Evolutionary conservation across 2,888 invertebrate species (phyloP).

Genomic region (Gonocerus acuteangulatus): DNA sequence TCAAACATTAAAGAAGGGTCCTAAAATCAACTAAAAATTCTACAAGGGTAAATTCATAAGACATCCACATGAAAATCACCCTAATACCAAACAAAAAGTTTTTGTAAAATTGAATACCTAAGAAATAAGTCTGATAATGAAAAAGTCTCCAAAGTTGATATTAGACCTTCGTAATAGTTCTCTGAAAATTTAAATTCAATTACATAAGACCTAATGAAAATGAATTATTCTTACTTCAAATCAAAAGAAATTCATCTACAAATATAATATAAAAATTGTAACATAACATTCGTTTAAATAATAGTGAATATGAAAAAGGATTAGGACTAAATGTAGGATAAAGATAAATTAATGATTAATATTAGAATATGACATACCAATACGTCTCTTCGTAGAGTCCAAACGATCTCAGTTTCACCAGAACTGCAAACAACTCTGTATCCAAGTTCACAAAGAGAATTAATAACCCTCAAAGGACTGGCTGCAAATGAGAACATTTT

Average conservation of each 20-base stretch:
- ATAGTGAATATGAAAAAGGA: no score
- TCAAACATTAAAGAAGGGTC: no score
- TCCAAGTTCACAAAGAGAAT: conserved; percentile 66
- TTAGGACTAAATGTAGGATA: not conserved
- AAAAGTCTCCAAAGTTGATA: not conserved
- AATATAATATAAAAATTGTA: no score
- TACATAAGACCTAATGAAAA: not conserved
- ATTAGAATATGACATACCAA: conserved; percentile 33
- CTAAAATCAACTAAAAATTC: not conserved
- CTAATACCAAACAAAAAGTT: not conserved
- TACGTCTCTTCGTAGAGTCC: conserved; percentile 70
- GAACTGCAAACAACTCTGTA: conserved; percentile 70
- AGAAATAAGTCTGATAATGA: not conserved
- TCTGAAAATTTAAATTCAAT: conserved; percentile 8
- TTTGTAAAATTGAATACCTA: not conserved
- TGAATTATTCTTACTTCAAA: not conserved
- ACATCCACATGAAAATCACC: not conserved
- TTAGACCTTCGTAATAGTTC: conserved; percentile 10
- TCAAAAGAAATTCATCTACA: no score
- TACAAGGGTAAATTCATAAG: not conserved
- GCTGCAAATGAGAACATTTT: conserved; percentile 43
- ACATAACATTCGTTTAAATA: no score
- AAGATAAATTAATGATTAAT: no score
- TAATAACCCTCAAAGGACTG: conserved; percentile 61
- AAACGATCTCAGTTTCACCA: conserved; percentile 72